These are phyloP conservation scores for Diogma glabrata DNA, from an alignment of 2,888 invertebrate genomes.

Conservation along the genomic window DNA sequence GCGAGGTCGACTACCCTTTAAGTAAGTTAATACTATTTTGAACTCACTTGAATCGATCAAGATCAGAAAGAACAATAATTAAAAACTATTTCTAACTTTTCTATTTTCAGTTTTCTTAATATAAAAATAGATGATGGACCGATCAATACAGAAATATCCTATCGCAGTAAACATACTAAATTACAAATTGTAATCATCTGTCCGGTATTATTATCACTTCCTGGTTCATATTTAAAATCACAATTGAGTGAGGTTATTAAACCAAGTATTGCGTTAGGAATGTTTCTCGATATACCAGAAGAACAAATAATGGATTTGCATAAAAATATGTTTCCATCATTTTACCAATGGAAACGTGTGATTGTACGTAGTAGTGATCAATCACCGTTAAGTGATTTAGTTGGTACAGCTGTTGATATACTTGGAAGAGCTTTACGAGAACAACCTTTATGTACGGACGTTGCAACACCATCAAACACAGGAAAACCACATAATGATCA, in stretches of 20 bases:
- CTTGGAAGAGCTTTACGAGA: conserved; percentile 47
- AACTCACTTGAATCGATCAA: background rate
- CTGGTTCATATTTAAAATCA: conserved; percentile 32
- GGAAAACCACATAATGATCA: conserved; percentile 26
- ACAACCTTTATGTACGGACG: conserved; percentile 46
- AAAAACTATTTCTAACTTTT: background rate
- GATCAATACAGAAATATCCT: conserved; percentile 38
- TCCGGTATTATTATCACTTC: conserved; percentile 52
- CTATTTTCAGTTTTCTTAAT: conserved; percentile 53
- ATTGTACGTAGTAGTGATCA: conserved; percentile 72
- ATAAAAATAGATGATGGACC: conserved; percentile 59
- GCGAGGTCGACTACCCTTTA: conserved; percentile 66
- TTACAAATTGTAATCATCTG: conserved; percentile 72
- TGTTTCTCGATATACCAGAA: conserved; percentile 69
- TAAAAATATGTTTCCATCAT: conserved; percentile 56
- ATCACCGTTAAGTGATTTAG: conserved; percentile 69
- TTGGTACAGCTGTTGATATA: conserved; percentile 71
- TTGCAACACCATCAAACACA: background rate
- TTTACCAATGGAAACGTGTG: conserved; percentile 71
- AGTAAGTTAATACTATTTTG: conserved; percentile 44
- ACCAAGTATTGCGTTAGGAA: conserved; percentile 62
- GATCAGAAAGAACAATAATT: background rate
- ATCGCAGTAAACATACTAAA: conserved; percentile 47
- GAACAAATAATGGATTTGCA: conserved; percentile 56
- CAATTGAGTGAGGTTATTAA: conserved; percentile 33